phyloP scores from a whole-genome alignment of 2,797 vertebrate species.

The Mastacembelus armatus region DNA sequence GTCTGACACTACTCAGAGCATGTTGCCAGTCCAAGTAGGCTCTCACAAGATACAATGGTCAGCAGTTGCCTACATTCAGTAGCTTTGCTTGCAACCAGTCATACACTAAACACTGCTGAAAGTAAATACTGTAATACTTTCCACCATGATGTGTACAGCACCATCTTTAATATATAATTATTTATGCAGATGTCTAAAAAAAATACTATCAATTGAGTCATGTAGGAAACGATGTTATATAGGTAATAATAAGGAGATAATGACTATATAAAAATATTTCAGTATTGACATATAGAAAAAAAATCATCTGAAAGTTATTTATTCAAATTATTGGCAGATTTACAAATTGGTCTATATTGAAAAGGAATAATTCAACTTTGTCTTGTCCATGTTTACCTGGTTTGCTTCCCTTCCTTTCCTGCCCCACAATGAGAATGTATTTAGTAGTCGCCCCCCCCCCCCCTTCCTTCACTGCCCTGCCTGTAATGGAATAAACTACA shows the following conservation, averaged over 20 bases:
- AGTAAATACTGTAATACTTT: conserved; percentile 70
- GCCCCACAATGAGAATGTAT: conserved; percentile 86
- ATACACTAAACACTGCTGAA: conserved; percentile 56
- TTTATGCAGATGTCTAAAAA: conserved; percentile 82
- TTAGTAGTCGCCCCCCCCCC: too few relatives aligned
- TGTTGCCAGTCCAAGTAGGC: conserved; percentile 58
- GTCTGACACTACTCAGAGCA: conserved; percentile 60
- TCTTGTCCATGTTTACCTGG: conserved; percentile 85
- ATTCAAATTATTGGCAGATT: conserved; percentile 79
- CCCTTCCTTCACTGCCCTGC: conserved; percentile 76
- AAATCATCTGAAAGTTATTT: conserved; percentile 77
- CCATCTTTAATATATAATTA: conserved; percentile 84
- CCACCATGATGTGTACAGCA: conserved; percentile 83
- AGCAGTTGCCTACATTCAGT: conserved; percentile 55
- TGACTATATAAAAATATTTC: conserved; percentile 80
- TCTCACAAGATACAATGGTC: conserved; percentile 43
- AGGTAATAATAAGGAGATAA: conserved; percentile 78
- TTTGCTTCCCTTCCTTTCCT: conserved; percentile 79
- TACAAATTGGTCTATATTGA: conserved; percentile 79
- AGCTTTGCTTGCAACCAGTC: conserved; percentile 64
- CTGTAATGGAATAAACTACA: conserved; percentile 85
- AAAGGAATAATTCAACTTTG: conserved; percentile 79
- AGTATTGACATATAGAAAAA: conserved; percentile 74
- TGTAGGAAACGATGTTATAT: conserved; percentile 79
- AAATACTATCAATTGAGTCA: conserved; percentile 74